Conservation (phyloP, 92 coral and sea anemone genomes). For the Micromussa lordhowensis region DNA sequence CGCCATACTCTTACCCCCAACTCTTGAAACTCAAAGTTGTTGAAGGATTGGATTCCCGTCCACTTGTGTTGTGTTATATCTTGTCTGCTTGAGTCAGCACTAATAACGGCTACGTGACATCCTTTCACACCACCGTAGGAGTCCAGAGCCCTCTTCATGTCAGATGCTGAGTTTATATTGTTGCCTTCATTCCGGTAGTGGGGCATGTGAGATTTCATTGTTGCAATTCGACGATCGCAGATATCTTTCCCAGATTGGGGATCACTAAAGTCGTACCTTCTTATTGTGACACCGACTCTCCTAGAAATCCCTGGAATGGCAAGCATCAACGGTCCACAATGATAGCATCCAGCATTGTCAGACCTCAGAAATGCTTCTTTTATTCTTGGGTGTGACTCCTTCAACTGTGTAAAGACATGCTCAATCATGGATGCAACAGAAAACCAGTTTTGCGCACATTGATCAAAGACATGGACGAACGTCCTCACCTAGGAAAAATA, state of each 20-base stretch:
- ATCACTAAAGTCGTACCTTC: conserved; percentile 61
- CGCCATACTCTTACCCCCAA: conserved; percentile 49
- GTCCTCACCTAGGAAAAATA: conserved; percentile 10
- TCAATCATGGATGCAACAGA: conserved; percentile 58
- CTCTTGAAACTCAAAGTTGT: conserved; percentile 57
- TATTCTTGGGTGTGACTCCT: conserved; percentile 17
- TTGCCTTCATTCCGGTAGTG: conserved; percentile 61
- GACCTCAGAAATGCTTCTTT: conserved; percentile 38
- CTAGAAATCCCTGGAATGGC: conserved; percentile 42
- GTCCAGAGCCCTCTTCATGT: conserved; percentile 72
- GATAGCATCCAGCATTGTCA: conserved; percentile 65
- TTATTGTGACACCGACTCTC: conserved; percentile 47
- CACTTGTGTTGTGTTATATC: too few species aligned
- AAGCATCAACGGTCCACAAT: conserved; percentile 58
- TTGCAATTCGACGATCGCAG: conserved; percentile 71
- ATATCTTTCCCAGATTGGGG: conserved; percentile 66
- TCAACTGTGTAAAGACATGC: conserved; percentile 12
- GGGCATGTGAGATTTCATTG: conserved; percentile 69
- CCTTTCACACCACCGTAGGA: conserved; percentile 72
- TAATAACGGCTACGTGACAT: conserved; percentile 58
- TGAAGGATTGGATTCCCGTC: conserved; percentile 62
- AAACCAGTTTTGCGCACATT: conserved; percentile 56
- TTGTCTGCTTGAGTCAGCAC: conserved; percentile 48
- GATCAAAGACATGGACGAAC: conserved; percentile 38
- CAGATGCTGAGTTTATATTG: conserved; percentile 64